phyloP scores from a whole-genome alignment of 2,888 invertebrate species.

The Allolobophora icterica region DNA sequence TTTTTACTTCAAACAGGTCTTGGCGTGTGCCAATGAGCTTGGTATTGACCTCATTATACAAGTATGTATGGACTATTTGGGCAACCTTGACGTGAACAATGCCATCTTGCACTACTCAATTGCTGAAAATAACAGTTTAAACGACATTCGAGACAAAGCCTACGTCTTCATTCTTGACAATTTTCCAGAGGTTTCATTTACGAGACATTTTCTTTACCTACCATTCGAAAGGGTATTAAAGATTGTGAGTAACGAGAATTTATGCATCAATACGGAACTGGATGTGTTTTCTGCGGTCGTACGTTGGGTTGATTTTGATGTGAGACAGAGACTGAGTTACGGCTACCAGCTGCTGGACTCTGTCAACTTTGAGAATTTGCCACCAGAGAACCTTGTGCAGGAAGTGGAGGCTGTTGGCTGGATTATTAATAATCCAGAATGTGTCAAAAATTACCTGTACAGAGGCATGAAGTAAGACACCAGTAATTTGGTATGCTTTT shows the following conservation, averaged over 20 bases:
- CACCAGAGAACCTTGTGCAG: not conserved
- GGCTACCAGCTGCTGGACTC: conserved; percentile 25
- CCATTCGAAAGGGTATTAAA: conserved; percentile 15
- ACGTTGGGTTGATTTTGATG: conserved; percentile 29
- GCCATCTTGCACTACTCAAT: conserved; percentile 42
- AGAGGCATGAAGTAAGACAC: conserved; percentile 30
- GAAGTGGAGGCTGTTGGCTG: conserved; percentile 30
- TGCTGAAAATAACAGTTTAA: conserved; percentile 31
- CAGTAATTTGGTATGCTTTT: not conserved
- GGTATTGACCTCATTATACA: conserved; percentile 48
- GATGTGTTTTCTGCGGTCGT: conserved; percentile 22
- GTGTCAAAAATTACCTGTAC: conserved; percentile 12
- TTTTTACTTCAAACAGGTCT: conserved; percentile 39
- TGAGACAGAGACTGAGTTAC: not conserved
- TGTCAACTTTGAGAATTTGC: conserved; percentile 12
- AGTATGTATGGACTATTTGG: conserved; percentile 49
- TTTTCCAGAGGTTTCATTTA: conserved; percentile 1
- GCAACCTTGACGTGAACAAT: conserved; percentile 48
- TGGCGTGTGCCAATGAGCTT: conserved; percentile 51
- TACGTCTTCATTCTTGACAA: not conserved
- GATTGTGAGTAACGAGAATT: not conserved
- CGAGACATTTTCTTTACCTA: conserved; percentile 28
- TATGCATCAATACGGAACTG: not conserved
- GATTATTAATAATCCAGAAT: conserved; percentile 26
- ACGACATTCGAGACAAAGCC: conserved; percentile 17